A percentile compares a stretch with the other conserved stretches of the same genome.
Conservation (phyloP, 2,113 vertebrate species). For the Lanius collurio region DNA sequence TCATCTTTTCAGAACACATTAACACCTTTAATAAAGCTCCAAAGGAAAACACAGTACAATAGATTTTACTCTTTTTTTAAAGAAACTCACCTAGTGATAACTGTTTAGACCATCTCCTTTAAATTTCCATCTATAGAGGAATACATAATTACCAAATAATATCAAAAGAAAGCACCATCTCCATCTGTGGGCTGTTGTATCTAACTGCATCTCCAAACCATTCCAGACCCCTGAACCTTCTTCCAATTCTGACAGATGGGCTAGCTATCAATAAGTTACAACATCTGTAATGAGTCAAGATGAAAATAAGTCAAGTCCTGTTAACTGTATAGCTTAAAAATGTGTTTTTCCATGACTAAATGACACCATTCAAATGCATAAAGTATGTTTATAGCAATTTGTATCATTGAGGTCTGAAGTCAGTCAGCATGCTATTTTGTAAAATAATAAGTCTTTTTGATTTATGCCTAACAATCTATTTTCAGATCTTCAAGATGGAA, state of each 20-base stretch:
- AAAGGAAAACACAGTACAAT: neutral
- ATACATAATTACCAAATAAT: neutral
- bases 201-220: neutral
- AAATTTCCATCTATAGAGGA: neutral
- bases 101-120: neutral
- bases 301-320: neutral
- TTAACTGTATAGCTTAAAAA: neutral
- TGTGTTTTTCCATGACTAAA: neutral
- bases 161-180: constrained; percentile 4
- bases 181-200: constrained; percentile 8
- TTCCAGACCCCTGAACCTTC: neutral
- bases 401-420: neutral
- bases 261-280: neutral
- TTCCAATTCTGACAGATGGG: neutral
- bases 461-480: neutral
- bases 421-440: neutral
- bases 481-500: neutral
- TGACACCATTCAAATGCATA: neutral
- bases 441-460: neutral
- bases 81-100: neutral
- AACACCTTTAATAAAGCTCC: neutral
- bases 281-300: neutral
- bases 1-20: neutral
- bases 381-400: neutral
- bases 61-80: neutral